Evolutionary conservation across 2,888 invertebrate species (phyloP).

Genomic region (Lutraria lutraria): DNA sequence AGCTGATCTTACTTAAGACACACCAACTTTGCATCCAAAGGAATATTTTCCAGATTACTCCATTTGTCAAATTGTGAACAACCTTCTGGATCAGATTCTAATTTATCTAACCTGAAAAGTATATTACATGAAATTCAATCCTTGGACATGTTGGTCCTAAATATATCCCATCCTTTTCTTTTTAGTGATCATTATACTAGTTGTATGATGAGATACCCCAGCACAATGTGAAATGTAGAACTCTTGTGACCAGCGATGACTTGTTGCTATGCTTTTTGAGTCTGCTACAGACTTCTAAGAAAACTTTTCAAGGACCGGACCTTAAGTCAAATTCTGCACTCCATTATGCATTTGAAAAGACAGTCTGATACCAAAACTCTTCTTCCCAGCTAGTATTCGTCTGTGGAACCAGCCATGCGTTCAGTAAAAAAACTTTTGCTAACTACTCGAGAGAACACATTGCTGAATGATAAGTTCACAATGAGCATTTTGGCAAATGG

Average conservation of each 20-base stretch:
- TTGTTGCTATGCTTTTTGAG: neutral
- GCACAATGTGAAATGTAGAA: neutral
- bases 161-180: neutral
- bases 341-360: too few species aligned
- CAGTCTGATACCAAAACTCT: too few species aligned
- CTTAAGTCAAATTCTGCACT: too few species aligned
- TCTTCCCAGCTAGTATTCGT: too few species aligned
- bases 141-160: neutral
- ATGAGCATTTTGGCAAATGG: too few species aligned
- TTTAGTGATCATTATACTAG: neutral
- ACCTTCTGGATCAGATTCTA: constrained; percentile 66
- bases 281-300: too few species aligned
- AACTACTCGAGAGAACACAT: too few species aligned
- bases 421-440: too few species aligned
- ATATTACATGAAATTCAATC: neutral
- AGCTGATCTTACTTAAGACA: constrained; percentile 70
- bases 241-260: neutral
- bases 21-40: constrained; percentile 70
- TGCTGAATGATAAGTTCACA: too few species aligned
- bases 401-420: too few species aligned
- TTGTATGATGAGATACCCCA: neutral
- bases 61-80: constrained; percentile 36
- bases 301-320: too few species aligned
- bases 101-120: constrained; percentile 64
- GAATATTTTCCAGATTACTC: constrained; percentile 66